phyloP scores from a whole-genome alignment of 2,797 vertebrate genomes.

The Buceros bicornis region DNA sequence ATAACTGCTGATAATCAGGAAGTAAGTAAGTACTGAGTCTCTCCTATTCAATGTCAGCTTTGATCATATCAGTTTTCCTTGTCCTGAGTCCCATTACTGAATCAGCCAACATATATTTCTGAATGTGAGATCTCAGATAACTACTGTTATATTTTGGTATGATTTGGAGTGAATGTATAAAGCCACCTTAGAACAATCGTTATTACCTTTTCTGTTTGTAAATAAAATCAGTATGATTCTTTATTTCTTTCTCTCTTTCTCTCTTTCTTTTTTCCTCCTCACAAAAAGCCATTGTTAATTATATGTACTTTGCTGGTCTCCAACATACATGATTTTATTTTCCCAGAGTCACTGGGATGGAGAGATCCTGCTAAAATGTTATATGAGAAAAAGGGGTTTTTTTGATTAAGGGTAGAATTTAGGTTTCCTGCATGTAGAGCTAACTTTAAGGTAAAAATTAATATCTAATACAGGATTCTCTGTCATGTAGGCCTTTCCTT shows the following conservation, averaged over 20 bases:
- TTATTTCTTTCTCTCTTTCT: no score
- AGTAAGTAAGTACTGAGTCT: not conserved
- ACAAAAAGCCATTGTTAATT: not conserved
- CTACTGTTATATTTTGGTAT: not conserved
- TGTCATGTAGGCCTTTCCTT: not conserved
- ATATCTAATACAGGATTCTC: not conserved
- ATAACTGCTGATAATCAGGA: constrained; percentile 36
- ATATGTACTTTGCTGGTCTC: not conserved
- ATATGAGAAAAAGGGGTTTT: not conserved
- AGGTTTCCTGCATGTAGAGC: not conserved
- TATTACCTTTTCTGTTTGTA: not conserved
- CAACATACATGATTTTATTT: not conserved
- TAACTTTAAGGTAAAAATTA: not conserved
- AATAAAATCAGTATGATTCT: not conserved
- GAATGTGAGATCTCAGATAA: not conserved
- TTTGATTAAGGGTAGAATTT: not conserved
- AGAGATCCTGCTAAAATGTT: not conserved
- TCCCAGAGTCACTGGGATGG: not conserved
- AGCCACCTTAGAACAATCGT: not conserved
- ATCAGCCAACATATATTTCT: not conserved
- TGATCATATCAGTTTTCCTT: constrained; percentile 13
- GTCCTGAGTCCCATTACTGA: not conserved
- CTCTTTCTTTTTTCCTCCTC: accelerated
- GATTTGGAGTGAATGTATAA: not conserved
- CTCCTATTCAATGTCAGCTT: constrained; percentile 16